Percentiles rank a stretch among this genome's conserved stretches.
Conservation (phyloP, 2,797 vertebrate genomes). For the Hypotaenidia okinawae region DNA sequence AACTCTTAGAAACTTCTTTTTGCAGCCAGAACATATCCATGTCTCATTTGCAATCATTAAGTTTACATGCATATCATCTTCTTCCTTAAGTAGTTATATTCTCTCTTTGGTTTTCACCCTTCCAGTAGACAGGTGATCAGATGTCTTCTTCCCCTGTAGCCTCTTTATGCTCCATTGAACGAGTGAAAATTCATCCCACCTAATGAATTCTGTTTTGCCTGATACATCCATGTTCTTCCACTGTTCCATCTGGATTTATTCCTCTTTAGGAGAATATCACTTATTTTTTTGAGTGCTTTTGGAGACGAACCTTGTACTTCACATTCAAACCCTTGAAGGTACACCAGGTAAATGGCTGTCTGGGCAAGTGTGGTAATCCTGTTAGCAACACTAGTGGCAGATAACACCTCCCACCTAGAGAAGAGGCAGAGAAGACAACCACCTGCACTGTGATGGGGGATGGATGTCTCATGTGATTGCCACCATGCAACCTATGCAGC, state of each 20-base stretch:
- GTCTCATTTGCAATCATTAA: neutral
- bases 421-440: neutral
- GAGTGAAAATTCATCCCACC: neutral
- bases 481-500: neutral
- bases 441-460: neutral
- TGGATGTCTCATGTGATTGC: neutral
- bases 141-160: neutral
- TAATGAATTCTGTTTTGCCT: neutral
- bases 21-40: neutral
- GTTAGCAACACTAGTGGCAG: neutral
- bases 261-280: neutral
- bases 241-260: neutral
- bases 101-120: neutral
- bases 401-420: neutral
- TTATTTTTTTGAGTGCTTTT: neutral
- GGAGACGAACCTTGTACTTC: neutral
- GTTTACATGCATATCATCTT: neutral
- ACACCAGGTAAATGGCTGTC: neutral
- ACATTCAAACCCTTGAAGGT: neutral
- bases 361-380: neutral
- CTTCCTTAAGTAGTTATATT: neutral
- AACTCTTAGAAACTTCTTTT: neutral
- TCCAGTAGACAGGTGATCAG: neutral
- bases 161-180: neutral
- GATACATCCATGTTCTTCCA: neutral